These are phyloP conservation scores for Telmatherina bonti DNA, from an alignment of 2,797 vertebrate species.

Conservation along the genomic window DNA sequence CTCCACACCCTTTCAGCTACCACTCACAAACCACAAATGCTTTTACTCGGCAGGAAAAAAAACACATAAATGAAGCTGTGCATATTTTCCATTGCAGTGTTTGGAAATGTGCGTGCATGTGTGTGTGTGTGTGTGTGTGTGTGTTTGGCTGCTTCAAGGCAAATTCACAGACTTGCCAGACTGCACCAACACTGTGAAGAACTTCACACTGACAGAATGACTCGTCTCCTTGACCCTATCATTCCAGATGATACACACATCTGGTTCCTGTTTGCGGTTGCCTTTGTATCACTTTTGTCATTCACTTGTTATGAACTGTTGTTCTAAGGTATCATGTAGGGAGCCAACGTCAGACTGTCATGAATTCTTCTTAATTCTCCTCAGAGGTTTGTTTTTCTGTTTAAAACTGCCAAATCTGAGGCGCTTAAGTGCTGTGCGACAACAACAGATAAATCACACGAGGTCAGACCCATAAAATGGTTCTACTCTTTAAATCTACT, in stretches of 20 bases:
- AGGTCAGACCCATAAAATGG: background rate
- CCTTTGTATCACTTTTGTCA: constrained; percentile 13
- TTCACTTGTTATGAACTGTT: background rate
- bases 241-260: constrained; percentile 21
- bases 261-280: constrained; percentile 19
- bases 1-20: constrained; percentile 48
- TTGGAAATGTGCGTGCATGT: constrained; percentile 41
- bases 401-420: background rate
- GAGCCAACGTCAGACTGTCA: constrained; percentile 8
- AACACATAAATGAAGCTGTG: constrained; percentile 53
- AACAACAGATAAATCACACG: constrained; percentile 18
- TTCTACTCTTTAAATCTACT: background rate
- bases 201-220: constrained; percentile 10
- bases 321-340: constrained; percentile 3
- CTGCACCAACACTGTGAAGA: background rate
- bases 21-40: constrained; percentile 41
- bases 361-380: background rate
- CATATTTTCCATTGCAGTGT: constrained; percentile 70
- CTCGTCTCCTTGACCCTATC: constrained; percentile 23
- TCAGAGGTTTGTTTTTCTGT: constrained; percentile 9
- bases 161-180: constrained; percentile 25
- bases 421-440: background rate
- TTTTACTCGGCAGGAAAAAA: constrained; percentile 55
- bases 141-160: constrained; percentile 21
- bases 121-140: background rate